phyloP scores from a whole-genome alignment of 2,797 vertebrate genomes.

The Pangasius sanitwongsei region DNA sequence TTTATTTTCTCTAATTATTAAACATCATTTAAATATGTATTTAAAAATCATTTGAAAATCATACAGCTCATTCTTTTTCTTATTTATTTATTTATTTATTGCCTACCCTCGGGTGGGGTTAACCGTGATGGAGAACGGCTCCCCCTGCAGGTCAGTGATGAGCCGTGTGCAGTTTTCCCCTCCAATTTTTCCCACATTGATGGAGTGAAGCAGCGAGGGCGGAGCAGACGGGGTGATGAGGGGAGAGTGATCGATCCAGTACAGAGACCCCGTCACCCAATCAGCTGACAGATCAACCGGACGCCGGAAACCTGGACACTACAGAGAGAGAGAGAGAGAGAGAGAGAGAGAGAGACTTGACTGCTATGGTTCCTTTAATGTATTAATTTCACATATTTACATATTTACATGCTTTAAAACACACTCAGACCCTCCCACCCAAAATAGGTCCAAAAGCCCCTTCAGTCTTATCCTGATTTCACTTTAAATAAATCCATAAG shows the following conservation, averaged over 20 bases:
- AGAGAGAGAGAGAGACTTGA: not conserved
- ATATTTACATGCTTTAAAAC: no score
- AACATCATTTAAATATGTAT: not conserved
- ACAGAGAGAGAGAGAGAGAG: not conserved
- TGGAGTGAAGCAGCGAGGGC: slow-evolving; percentile 80
- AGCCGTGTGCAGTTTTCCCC: slow-evolving; percentile 85
- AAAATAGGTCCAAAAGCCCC: no score
- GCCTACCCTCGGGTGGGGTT: slow-evolving; percentile 81
- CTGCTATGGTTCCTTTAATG: no score
- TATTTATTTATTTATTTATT: not conserved
- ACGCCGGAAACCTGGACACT: slow-evolving; percentile 85
- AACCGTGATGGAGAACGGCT: slow-evolving; percentile 85
- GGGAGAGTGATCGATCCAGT: slow-evolving; percentile 86
- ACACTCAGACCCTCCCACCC: no score
- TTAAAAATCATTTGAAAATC: not conserved
- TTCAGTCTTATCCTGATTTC: no score
- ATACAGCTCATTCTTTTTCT: not conserved
- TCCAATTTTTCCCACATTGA: slow-evolving; percentile 83
- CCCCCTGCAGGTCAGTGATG: slow-evolving; percentile 84
- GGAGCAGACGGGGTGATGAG: slow-evolving; percentile 82
- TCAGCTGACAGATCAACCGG: slow-evolving; percentile 84
- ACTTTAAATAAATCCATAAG: no score
- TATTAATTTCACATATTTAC: no score
- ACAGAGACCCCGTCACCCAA: slow-evolving; percentile 86
- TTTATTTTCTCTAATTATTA: not conserved